Base-by-base conservation (phyloP, 2,888 invertebrate genomes). In the Catocala fraxini region DNA sequence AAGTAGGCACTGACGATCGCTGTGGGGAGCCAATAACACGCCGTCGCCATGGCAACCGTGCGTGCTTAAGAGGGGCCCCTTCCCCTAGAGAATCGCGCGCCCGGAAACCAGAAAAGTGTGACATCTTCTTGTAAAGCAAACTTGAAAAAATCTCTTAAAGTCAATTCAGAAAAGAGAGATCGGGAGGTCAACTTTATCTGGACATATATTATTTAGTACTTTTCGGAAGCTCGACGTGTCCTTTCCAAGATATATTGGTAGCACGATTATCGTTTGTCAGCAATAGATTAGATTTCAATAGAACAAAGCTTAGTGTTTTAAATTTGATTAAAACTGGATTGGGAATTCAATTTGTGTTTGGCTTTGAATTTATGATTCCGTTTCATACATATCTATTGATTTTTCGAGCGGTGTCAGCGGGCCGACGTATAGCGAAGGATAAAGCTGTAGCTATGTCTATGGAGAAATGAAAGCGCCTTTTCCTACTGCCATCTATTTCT, bases 21-120 rank as follows among this genome's bases (percentile, higher is more conserved):
- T 82, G 88, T 85, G 85, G 91, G 92, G 93, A 90, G 91, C 89
- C 89, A 91, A 91, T 89, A 93, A 87, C 89, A 92, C 84, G 86
- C 87, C 72, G 93, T 94, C 84, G 84, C 75, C 87, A 92, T 93
- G 86, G 83, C 83, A 87, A 93, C 93, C 63, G 77, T 79, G 79
- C 85, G 81, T 80, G 80, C 80, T 80, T 79, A 74, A 83, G 85
- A 89, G 88, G 91, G 92, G 86, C 83, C 84, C 78, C 86, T 84
- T 82, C 84, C 88, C 89, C 86, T 79, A 75, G 67, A 84, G 84
- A 82, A 83, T 75, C 71, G 81, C 85, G 85, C 85, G 87, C 81
- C 77, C 77, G 75, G 79, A 77, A 86, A 89, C 92, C 93, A 92
- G 82, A 81, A 81, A 79, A 83, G 70, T 77, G 71, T 86, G 92